Evolutionary conservation across 2,797 vertebrate species (phyloP), one percentile per base, ranked within the genome.

Genomic region (Buphagus erythrorhynchus): DNA sequence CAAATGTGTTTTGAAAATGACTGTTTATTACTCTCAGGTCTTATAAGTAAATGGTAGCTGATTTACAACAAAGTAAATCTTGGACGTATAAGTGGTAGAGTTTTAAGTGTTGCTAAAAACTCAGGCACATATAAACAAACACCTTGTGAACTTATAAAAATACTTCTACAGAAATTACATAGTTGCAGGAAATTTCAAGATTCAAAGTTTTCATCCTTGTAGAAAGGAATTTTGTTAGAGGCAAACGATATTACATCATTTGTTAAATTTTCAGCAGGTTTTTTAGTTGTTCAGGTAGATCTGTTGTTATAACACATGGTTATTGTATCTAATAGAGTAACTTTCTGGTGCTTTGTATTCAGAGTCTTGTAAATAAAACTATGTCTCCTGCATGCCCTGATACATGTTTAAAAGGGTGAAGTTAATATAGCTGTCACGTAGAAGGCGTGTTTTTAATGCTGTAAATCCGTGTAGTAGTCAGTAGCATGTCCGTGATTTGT

Each of bases 391-490:
- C 25, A 72, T 90, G 67, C 61, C 63, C 65, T 67, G 93, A 76
- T 97, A 96, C 68, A 52, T 95, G 97, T 97, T 97, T 95, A 95
- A 97, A 97, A 94, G 96, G 91, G 82, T 97, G 94, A 97, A 96
- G 97, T 98, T 97, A 98, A 98, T 98, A 98, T 97, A 98, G 98
- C 97, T 98, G 98, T 98, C 97, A 97, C 71, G 57, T 97, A 96
- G 96, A 78, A 92, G 95, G 95, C 62, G 86, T 97, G 96, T 97
- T 98, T 98, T 97, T 97, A 97, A 97, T 97, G 97, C 95, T 94
- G 92, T 97, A 97, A 98, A 98, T 97, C 96, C 87, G 43, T 96
- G 96, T 97, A 95, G 96, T 97, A 97, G 96, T 97, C 97, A 96
- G 97, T 96, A 97, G 95, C 77, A 72, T 97, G 97, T 97, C 96